Conservation (phyloP, 2,888 invertebrate species). For the Nomada flava region DNA sequence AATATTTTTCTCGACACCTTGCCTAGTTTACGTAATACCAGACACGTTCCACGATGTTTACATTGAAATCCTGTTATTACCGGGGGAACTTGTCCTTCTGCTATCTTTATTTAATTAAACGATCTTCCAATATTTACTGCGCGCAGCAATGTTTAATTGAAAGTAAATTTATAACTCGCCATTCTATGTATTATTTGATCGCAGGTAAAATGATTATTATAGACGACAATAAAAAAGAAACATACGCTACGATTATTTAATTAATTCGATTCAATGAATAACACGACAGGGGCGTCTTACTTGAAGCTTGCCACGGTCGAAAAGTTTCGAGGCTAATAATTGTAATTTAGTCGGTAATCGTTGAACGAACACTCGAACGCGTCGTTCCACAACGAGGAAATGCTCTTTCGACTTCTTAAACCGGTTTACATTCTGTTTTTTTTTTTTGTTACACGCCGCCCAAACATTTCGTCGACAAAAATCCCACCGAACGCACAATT, state of each 20-base stretch:
- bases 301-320: neutral
- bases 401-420: constrained; percentile 22
- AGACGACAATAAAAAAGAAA: too few species aligned
- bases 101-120: neutral
- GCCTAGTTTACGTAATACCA: neutral
- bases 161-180: neutral
- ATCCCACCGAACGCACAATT: neutral
- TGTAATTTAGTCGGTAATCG: constrained; percentile 25
- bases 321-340: constrained; percentile 25
- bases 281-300: neutral
- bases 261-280: neutral
- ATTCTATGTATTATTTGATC: neutral
- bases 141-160: neutral
- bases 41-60: neutral
- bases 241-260: too few species aligned
- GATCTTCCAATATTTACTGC: neutral
- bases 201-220: too few species aligned
- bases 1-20: neutral
- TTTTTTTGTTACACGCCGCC: constrained; percentile 10
- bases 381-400: constrained; percentile 31
- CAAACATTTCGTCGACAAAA: constrained; percentile 25
- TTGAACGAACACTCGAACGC: constrained; percentile 3
- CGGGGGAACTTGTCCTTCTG: neutral
- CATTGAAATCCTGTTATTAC: neutral
- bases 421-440: constrained; percentile 26